Evolutionary conservation across 2,888 invertebrate species (phyloP).

Genomic region (Biston stratarius): DNA sequence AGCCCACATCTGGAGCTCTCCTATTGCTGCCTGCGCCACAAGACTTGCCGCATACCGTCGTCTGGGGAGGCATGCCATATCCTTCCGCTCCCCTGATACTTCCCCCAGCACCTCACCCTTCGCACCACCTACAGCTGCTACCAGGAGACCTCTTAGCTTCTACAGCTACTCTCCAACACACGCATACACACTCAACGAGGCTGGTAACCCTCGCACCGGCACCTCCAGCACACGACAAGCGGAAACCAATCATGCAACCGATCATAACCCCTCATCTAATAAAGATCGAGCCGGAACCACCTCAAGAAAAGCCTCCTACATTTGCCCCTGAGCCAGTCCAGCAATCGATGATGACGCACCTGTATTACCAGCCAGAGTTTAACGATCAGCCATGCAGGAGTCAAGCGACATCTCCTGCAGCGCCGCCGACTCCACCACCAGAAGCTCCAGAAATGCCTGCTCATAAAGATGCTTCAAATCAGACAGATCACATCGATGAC

Average conservation of each 20-base stretch:
- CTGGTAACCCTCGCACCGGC: slow-evolving; percentile 89
- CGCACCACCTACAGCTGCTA: slow-evolving; percentile 89
- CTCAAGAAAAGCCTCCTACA: slow-evolving; percentile 75
- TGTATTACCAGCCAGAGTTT: slow-evolving; percentile 86
- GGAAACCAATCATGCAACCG: slow-evolving; percentile 82
- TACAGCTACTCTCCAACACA: slow-evolving; percentile 88
- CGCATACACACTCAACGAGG: slow-evolving; percentile 89
- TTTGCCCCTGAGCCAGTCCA: slow-evolving; percentile 81
- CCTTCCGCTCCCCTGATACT: slow-evolving; percentile 75
- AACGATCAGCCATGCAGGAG: slow-evolving; percentile 82
- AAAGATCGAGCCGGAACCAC: slow-evolving; percentile 90
- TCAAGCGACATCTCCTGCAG: slow-evolving; percentile 87
- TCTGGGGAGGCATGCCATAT: slow-evolving; percentile 90
- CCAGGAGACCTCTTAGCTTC: slow-evolving; percentile 89
- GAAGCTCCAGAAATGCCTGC: slow-evolving; percentile 87
- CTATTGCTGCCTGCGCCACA: slow-evolving; percentile 91
- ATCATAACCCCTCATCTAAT: slow-evolving; percentile 86
- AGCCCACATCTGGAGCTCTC: slow-evolving; percentile 93
- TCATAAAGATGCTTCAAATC: slow-evolving; percentile 93
- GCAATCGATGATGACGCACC: slow-evolving; percentile 84
- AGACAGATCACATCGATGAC: slow-evolving; percentile 92
- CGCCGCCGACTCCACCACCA: slow-evolving; percentile 83
- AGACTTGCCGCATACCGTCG: slow-evolving; percentile 90
- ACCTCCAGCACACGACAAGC: slow-evolving; percentile 76
- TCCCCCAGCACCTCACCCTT: slow-evolving; percentile 84